Conservation (phyloP, 2,797 vertebrate genomes). For the Melanotaenia trifasciata region DNA sequence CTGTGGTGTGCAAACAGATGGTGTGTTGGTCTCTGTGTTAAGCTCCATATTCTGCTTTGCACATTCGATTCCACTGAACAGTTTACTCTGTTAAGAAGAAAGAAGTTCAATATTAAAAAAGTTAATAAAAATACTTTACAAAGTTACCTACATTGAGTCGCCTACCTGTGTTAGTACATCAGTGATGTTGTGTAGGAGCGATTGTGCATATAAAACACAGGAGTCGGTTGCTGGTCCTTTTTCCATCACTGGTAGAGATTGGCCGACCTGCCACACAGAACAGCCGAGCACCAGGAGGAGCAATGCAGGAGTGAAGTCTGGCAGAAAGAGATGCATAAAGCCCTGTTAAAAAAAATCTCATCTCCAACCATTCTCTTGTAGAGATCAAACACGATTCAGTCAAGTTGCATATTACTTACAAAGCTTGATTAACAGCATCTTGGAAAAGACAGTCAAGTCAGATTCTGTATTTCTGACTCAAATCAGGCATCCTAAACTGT, state of each 20-base stretch:
- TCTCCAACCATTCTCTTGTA: neutral
- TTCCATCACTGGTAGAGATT: constrained; percentile 45
- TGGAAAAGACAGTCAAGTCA: constrained; percentile 28
- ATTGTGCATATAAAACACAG: constrained; percentile 56
- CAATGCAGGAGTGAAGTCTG: constrained; percentile 57
- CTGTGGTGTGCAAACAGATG: constrained; percentile 69
- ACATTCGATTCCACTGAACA: constrained; percentile 79
- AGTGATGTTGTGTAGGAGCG: constrained; percentile 69
- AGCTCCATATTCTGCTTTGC: constrained; percentile 64
- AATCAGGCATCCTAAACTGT: constrained; percentile 23
- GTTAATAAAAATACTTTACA: neutral
- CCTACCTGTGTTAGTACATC: constrained; percentile 56
- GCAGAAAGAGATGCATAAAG: neutral
- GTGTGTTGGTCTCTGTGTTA: constrained; percentile 52
- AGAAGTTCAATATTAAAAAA: neutral
- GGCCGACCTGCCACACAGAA: constrained; percentile 45
- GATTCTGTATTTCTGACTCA: constrained; percentile 39
- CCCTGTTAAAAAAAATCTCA: neutral
- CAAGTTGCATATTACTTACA: constrained; percentile 68
- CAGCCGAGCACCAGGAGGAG: constrained; percentile 57
- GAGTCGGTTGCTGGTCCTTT: constrained; percentile 4
- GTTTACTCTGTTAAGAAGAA: constrained; percentile 50
- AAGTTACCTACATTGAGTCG: neutral
- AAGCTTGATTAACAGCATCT: constrained; percentile 61
- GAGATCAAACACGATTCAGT: constrained; percentile 1